Base-by-base conservation (phyloP, 2,113 vertebrate genomes). In the Indicator maculatus region DNA sequence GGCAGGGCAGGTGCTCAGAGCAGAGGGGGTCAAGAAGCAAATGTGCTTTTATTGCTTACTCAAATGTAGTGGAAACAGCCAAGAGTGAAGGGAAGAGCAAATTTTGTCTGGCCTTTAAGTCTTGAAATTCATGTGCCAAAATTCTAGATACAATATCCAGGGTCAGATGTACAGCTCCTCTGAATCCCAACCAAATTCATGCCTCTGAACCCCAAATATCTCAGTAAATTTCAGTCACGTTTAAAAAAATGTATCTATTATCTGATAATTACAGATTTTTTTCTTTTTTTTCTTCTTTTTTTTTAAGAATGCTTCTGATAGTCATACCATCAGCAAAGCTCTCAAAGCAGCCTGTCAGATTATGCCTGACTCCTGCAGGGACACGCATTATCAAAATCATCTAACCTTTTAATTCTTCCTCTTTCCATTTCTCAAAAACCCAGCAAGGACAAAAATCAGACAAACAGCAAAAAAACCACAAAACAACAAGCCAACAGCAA, bases 321-420 rank as follows among this genome's bases (percentile, higher is more conserved):
- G 18, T 33, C 58, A 59, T 17, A 77, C 38, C 24, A 65, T 28
- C 81, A 92, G 78, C 86, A 88, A 73, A 93, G 65, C 79, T 74
- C 83, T 81, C 47, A 33, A n/a, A 86, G 86, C 70, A 77, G 65
- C 71, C 82, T 89, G 66, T 73, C 84, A 83, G 39, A 12, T 90
- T 76, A 63, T 50, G 26, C 77, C 81, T 94, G 70, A 12, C 30
- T 94, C 88, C 83, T 82, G 82, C 83, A 75, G 88, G 30, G 61
- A 83, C 38, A 33, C 13, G 26, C 2, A 0, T n/a, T 74, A 71
- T 47, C 79, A 58, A 78, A 88, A 91, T n/a, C 86, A 94, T 41
- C 93, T 86, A 88, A 72, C 70, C 75, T 95, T 92, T 95, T 83
- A 89, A 93, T 93, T 86, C 75, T 41, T 89, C 70, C 61, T 45